Base-by-base conservation (phyloP, 2,113 vertebrate genomes). In the Hoplias malabaricus region DNA sequence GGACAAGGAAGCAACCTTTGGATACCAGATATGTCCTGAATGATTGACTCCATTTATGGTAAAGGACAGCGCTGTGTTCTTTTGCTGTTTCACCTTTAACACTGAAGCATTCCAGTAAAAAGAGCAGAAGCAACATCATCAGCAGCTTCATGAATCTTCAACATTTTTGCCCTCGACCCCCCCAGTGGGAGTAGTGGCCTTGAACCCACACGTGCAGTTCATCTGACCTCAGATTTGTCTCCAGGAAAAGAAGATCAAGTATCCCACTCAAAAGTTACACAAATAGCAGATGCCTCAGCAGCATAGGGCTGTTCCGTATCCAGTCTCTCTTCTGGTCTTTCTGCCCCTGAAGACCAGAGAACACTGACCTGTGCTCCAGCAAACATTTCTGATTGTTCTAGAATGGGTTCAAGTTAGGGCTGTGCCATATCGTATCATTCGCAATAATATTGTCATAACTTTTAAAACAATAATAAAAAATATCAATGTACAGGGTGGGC, bases 71-170 rank as follows among this genome's bases (percentile, higher is more conserved):
- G n/a, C n/a, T n/a, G n/a, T n/a, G n/a, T n/a, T n/a, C n/a, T n/a
- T n/a, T n/a, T n/a, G n/a, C n/a, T n/a, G n/a, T 38, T 31, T 65
- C 3, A 1, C 12, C 8, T 77, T 42, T n/a, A 40, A 56, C 14
- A 23, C 72, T 43, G 48, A 78, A 80, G 80, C 70, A 83, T 85
- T 87, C 21, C 80, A 73, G 48, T 48, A 67, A 79, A 87, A 29
- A 42, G 25, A 33, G 69, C 63, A 68, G 56, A 73, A 65, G 53
- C 65, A 29, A 31, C 31, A 73, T 10, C 71, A 76, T 75, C 67
- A 48, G 54, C 38, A 82, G 81, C 53, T 50, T 43, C 12, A 59
- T 36, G 54, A 54, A 78, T 83, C 42, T 36, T 43, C 48, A 40
- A 31, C 69, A 62, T 75, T 82, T 72, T 76, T 67, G 11, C 5